Base-by-base conservation (phyloP, 2,888 invertebrate species). In the Epistrophe grossulariae region DNA sequence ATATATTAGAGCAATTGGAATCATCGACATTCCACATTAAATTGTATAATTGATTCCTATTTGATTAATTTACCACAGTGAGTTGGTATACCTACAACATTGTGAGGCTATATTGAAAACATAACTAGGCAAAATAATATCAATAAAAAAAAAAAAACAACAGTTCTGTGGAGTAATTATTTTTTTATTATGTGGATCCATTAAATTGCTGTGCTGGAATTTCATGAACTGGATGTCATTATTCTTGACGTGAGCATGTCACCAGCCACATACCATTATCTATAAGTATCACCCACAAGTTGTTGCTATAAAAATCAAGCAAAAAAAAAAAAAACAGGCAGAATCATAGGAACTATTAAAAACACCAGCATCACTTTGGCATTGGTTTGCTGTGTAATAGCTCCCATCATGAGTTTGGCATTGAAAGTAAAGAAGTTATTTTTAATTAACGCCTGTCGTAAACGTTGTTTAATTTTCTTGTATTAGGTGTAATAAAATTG, bases 371-470 rank as follows among this genome's bases (percentile, higher is more conserved):
- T 43, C 43, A 43, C 31, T 6, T 31, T 7, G 13, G 10, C 11
- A 2, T 38, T 38, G 31, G 31, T 38, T 38, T 9, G 35, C 8
- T 13, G 11, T 13, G 11, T 40, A 11, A 13, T n/a, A n/a, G n/a
- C n/a, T n/a, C n/a, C 11, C 40, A 15, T 11, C n/a, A 13, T 17
- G n/a, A 17, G 45, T 17, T 50, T 50, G 19, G 11, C 6, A 50
- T 10, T 24, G 50, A 50, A 19, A 50, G 50, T 50, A 19, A 50
- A 19, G 19, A 19, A 50, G 50, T 50, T 50, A 19, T 50, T 50
- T 50, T 50, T 50, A 50, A 50, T 50, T 24, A 50, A 50, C 50
- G 50, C 5, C 50, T 50, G 11, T 50, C 19, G 19, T 50, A 50
- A 50, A 50, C 19, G 19, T 50, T 50, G 19, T 50, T 50, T 19